Conservation (phyloP, 2,113 vertebrate genomes). For the Gambusia affinis region DNA sequence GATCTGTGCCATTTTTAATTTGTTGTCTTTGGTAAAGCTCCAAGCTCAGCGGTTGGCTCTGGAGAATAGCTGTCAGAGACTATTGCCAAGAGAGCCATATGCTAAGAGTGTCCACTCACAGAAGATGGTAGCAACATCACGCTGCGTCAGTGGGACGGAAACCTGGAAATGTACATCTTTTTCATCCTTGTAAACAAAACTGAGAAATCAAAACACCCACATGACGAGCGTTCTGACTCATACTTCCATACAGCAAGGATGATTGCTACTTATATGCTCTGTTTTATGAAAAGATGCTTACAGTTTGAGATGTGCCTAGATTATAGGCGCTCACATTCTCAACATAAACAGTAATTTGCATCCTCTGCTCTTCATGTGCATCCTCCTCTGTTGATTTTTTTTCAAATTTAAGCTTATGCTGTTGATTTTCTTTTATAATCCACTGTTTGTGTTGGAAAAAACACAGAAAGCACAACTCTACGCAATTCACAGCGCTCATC, state of each 20-base stretch:
- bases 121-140: constrained; percentile 30
- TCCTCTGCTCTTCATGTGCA: constrained; percentile 10
- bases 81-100: constrained; percentile 71
- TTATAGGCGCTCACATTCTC: constrained; percentile 32
- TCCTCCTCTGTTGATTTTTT: neutral
- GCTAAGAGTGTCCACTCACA: constrained; percentile 55
- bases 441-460: constrained; percentile 31
- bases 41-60: constrained; percentile 56
- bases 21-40: constrained; percentile 64
- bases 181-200: constrained; percentile 40
- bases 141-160: constrained; percentile 56
- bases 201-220: constrained; percentile 34
- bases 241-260: neutral
- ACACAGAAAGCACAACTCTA: constrained; percentile 8
- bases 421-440: constrained; percentile 10
- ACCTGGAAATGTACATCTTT: constrained; percentile 41
- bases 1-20: constrained; percentile 55
- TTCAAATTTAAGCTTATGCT: neutral
- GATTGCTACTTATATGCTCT: constrained; percentile 5
- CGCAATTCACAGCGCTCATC: constrained; percentile 27
- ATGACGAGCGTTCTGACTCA: constrained; percentile 10
- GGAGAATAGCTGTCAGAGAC: constrained; percentile 25
- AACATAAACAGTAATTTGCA: constrained; percentile 29
- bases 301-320: constrained; percentile 16
- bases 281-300: constrained; percentile 27